Base-by-base conservation (phyloP, 1,140 invertebrate species). In the Cheumatopsyche charites region DNA sequence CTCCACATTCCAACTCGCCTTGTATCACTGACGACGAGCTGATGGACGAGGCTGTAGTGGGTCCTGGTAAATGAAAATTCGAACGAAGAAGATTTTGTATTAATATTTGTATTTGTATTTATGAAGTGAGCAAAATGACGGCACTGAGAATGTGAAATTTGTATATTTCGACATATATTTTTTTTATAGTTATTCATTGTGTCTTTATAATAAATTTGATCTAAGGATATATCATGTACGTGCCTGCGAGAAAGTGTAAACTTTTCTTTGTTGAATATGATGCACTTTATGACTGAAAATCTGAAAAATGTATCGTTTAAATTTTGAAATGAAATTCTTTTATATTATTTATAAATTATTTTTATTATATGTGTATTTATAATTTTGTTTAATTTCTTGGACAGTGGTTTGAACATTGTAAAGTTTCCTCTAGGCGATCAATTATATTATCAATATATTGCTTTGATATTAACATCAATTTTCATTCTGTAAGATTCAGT, bases 1-100 rank as follows among this genome's bases (percentile, higher is more conserved):
- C 91, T 6, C 91, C 90, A 1, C 90, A 91, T 77, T 91, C 90
- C 3, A 88, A 88, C 42, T 93, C 92, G 1, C 92, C 93, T 4
- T 91, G 90, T 75, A 90, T 92, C 69, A 93, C 93, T 68, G 93
- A 95, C 77, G 93, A 95, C 79, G 93, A 95, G 77, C 87, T 95
- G 1, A 94, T 95, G 90, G 93, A 95, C 79, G 93, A 94, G 78
- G 92, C 93, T 0, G 82, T 95, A 19, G 90, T 92, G 36, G 91
- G 91, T 52, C 83, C 90, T 17, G 82, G 90, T 6, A 85, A 85
- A 79, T 85, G 78, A 84, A 42, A 23, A 9, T 63, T 41, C 11
- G 6, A 63, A 63, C 26, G 21, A 23, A 3, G 5, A 23, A 4
- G 12, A 4, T 61, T 61, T n/a, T 26, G 7, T 41, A 36, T 36